Base-by-base conservation (phyloP, 53 echinoderm and acorn worm species). In the Stichopus horrens region DNA sequence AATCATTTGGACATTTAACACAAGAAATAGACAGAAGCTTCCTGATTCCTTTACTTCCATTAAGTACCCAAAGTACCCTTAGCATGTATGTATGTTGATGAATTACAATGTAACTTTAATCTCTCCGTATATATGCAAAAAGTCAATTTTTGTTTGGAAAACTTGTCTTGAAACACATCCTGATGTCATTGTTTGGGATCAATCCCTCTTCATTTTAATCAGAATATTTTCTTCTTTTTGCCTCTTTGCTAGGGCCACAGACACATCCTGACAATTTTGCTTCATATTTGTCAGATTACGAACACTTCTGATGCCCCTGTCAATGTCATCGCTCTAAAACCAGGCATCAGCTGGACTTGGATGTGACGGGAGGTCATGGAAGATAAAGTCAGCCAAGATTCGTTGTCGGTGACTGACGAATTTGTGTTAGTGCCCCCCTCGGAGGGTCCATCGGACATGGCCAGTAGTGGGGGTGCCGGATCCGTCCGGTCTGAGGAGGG, bases 371-470 rank as follows among this genome's bases (percentile, higher is more conserved):
- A 76, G 85, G 85, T 51, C 68, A 98, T 98, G 98, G 98, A 94
- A 80, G 98, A 98, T 88, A 95, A 96, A 83, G 95, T 95, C 60
- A 98, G 98, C 80, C 94, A 95, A 51, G 98, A 98, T 87, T 98
- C 98, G 68, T 83, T 95, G 54, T 95, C 98, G 54, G 94, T 95
- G 51, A 93, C 93, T 6, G 98, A 98, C 79, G 98, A 98, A 83
- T 98, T 93, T 92, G 98, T 95, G 52, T 92, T 98, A 0, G 95
- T 98, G 74, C 92, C 95, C 6, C 96, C 96, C 10, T 90, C 84
- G 76, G 94, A 92, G 5, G 96, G 92, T 52, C 91, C 92, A 19
- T 67, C 91, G 13, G 52, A 81, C 16, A 73, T 79, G 53, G 87
- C 88, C 7, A 88, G 77, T 51, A 58, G 79, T n/a, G 83, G 87